Conservation (phyloP, 2,888 invertebrate genomes). For the Papilio gigon region DNA sequence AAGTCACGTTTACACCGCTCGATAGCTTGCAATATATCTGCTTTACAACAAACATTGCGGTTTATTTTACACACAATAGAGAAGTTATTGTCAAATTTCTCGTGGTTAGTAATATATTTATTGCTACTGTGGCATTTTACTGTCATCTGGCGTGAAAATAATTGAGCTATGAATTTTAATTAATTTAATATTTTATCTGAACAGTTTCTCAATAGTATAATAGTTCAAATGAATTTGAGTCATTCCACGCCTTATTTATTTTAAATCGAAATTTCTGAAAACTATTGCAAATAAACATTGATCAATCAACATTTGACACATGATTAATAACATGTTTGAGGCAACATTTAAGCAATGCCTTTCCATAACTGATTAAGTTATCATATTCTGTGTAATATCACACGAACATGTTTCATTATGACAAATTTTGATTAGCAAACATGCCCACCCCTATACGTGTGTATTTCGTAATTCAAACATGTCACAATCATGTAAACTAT, state of each 20-base stretch:
- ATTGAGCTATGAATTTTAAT: no score
- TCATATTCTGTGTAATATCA: background rate
- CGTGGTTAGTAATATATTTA: background rate
- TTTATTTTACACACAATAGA: background rate
- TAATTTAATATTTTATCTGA: no score
- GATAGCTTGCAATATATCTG: background rate
- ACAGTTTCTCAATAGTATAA: no score
- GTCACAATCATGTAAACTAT: constrained; percentile 31
- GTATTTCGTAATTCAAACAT: constrained; percentile 23
- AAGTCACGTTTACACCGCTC: constrained; percentile 18
- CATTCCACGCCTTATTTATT: background rate
- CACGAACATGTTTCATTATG: background rate
- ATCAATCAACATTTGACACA: background rate
- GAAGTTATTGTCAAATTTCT: background rate
- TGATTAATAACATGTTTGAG: background rate
- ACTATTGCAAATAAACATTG: background rate
- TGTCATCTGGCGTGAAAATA: background rate
- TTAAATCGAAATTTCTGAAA: background rate
- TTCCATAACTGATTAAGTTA: constrained; percentile 5
- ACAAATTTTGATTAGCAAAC: constrained; percentile 3
- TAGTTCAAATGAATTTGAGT: no score
- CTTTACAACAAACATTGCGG: constrained; percentile 7
- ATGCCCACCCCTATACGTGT: constrained; percentile 3
- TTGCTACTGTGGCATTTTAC: background rate
- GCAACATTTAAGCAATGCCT: constrained; percentile 9